A percentile compares a stretch with the other conserved stretches of the same genome.
phyloP scores from a whole-genome alignment of 2,113 vertebrate genomes.

The Ammodytes dubius region DNA sequence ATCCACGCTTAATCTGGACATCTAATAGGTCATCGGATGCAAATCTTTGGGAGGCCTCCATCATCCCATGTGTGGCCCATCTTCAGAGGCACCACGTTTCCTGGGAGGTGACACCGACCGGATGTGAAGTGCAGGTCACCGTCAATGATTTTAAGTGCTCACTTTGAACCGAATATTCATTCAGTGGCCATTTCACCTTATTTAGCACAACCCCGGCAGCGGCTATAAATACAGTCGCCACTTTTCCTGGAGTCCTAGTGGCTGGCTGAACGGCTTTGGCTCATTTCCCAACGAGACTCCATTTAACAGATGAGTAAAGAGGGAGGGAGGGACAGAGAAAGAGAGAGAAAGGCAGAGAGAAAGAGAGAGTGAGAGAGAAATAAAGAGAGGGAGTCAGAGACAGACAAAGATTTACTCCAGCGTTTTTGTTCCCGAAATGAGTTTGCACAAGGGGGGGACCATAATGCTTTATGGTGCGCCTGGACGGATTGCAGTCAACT shows the following conservation, averaged over 20 bases:
- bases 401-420: constrained; percentile 51
- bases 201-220: constrained; percentile 42
- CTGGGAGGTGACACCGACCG: neutral
- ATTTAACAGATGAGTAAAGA: constrained; percentile 81
- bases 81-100: neutral
- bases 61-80: constrained; percentile 8
- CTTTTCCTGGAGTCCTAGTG: constrained; percentile 58
- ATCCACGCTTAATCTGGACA: constrained; percentile 79
- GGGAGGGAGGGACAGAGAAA: constrained; percentile 13
- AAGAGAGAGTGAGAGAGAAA: constrained; percentile 1
- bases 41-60: constrained; percentile 37
- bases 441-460: constrained; percentile 40
- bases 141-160: constrained; percentile 18
- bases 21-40: constrained; percentile 42
- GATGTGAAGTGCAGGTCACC: neutral
- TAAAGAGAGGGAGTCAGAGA: constrained; percentile 16
- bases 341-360: constrained; percentile 1
- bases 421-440: constrained; percentile 42
- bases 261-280: constrained; percentile 68
- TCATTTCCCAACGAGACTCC: constrained; percentile 71
- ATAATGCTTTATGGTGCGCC: constrained; percentile 43
- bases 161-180: constrained; percentile 45
- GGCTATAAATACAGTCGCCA: constrained; percentile 65
- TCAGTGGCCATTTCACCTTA: constrained; percentile 56
- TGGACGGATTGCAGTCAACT: constrained; percentile 15